Percentiles rank a stretch among this genome's conserved stretches.
Conservation (phyloP, 2,113 vertebrate genomes). For the Myrmecophaga tridactyla region DNA sequence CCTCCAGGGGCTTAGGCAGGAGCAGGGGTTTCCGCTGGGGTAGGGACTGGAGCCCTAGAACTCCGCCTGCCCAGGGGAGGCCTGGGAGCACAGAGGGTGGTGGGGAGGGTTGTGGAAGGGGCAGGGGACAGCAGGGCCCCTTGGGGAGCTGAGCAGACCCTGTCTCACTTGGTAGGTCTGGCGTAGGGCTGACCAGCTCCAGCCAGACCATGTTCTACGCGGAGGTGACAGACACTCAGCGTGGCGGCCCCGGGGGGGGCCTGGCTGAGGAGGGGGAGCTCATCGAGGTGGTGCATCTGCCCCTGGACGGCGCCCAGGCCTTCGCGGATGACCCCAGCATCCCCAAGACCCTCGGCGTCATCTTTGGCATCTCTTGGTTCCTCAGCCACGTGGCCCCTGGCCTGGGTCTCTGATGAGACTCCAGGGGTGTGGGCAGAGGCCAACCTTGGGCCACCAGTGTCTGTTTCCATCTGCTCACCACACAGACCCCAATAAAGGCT, state of each 20-base stretch:
- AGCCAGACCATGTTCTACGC: conserved; percentile 72
- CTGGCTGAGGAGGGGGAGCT: conserved; percentile 66
- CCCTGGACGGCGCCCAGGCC: conserved; percentile 47
- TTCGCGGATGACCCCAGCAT: neutral
- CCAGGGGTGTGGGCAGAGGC: neutral
- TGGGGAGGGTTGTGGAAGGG: neutral
- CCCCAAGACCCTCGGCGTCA: conserved; percentile 67
- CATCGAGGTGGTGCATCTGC: conserved; percentile 63
- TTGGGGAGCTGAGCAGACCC: neutral
- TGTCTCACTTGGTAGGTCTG: conserved; percentile 40
- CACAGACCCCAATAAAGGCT: conserved; percentile 52
- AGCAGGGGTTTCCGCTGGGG: neutral
- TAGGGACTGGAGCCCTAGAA: neutral
- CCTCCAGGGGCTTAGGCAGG: too few relatives aligned
- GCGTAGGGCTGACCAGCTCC: conserved; percentile 69
- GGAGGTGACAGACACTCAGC: conserved; percentile 61
- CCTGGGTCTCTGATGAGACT: neutral
- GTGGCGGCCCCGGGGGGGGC: conserved; percentile 31
- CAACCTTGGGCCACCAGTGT: too few relatives aligned
- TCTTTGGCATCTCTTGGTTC: conserved; percentile 70
- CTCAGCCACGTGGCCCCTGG: conserved; percentile 51
- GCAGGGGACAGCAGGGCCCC: fast-evolving
- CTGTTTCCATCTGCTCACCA: neutral
- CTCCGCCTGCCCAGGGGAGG: neutral
- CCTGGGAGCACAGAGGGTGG: fast-evolving